Percentiles rank a stretch among this genome's conserved stretches.
These are phyloP conservation scores for Taenaris catops DNA, from an alignment of 2,888 invertebrate species.

Conservation along the genomic window DNA sequence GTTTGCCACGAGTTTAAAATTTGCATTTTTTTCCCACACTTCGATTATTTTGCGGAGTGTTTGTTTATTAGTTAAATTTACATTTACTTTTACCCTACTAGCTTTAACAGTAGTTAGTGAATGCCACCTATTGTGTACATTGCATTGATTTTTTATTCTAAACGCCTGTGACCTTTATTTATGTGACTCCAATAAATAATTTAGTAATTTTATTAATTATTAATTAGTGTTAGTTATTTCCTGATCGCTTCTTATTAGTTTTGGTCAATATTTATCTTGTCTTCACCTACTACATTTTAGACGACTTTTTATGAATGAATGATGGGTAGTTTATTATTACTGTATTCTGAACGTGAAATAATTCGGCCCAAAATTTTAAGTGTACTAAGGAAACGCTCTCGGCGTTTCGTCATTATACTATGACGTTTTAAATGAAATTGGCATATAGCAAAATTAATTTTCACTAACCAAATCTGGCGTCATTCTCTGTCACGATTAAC, in stretches of 20 bases:
- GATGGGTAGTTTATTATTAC: constrained; percentile 10
- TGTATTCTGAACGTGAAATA: constrained; percentile 51
- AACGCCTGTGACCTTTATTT: constrained; percentile 39
- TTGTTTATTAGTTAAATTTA: constrained; percentile 29
- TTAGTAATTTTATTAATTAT: constrained; percentile 5
- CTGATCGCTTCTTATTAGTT: constrained; percentile 21
- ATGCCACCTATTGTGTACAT: constrained; percentile 15
- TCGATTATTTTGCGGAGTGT: constrained; percentile 44
- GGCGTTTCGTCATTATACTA: constrained; percentile 26
- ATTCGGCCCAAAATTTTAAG: constrained; percentile 44
- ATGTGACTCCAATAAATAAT: constrained; percentile 20
- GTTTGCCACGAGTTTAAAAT: constrained; percentile 79
- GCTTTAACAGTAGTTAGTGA: constrained; percentile 32
- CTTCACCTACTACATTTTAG: constrained; percentile 23
- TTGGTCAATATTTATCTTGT: constrained; percentile 19
- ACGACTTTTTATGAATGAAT: constrained; percentile 22
- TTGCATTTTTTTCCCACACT: constrained; percentile 75
- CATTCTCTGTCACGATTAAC: constrained; percentile 45
- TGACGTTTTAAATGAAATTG: constrained; percentile 41
- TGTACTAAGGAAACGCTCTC: constrained; percentile 34
- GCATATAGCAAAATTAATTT: constrained; percentile 36
- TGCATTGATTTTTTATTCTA: constrained; percentile 24
- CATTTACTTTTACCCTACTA: constrained; percentile 38
- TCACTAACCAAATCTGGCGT: constrained; percentile 24
- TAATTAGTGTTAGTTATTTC: constrained; percentile 6